Conservation (phyloP, 2,888 invertebrate genomes). For the Scelioninae gen. 1 region DNA sequence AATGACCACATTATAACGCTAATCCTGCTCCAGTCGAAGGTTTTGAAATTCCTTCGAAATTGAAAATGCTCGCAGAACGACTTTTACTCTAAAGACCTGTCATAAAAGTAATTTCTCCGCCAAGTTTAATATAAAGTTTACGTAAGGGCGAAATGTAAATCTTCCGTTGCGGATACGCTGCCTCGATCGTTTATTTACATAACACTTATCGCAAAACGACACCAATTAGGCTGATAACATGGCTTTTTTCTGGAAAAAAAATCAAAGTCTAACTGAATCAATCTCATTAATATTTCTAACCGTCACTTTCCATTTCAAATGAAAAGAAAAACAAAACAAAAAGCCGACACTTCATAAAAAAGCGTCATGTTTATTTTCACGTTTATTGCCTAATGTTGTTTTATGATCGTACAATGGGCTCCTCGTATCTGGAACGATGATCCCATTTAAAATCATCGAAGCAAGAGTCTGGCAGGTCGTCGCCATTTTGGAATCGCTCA, state of each 20-base stretch:
- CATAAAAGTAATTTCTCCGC: constrained; percentile 44
- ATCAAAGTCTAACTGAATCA: constrained; percentile 8
- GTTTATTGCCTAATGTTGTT: constrained; percentile 13
- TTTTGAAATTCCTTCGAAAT: constrained; percentile 9
- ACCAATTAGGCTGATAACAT: constrained; percentile 32
- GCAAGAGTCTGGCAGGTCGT: constrained; percentile 28
- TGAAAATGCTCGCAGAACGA: not conserved
- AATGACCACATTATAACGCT: constrained; percentile 6
- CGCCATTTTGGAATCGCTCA: constrained; percentile 29
- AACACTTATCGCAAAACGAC: constrained; percentile 40
- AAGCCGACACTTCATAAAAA: not conserved
- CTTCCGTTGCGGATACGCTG: constrained; percentile 13
- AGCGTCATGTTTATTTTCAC: constrained; percentile 10
- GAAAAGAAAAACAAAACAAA: no score
- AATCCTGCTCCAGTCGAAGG: not conserved
- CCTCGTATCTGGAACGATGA: constrained; percentile 3
- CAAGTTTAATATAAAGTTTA: constrained; percentile 34
- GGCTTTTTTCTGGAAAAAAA: constrained; percentile 17
- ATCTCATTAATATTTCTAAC: constrained; percentile 5
- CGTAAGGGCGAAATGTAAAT: constrained; percentile 49
- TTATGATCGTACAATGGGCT: constrained; percentile 1
- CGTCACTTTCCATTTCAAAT: not conserved
- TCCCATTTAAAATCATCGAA: constrained; percentile 30
- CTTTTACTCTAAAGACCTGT: constrained; percentile 18
- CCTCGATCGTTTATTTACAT: constrained; percentile 36